Conservation (phyloP, 1,140 invertebrate genomes). For the Platyscapa corneri region DNA sequence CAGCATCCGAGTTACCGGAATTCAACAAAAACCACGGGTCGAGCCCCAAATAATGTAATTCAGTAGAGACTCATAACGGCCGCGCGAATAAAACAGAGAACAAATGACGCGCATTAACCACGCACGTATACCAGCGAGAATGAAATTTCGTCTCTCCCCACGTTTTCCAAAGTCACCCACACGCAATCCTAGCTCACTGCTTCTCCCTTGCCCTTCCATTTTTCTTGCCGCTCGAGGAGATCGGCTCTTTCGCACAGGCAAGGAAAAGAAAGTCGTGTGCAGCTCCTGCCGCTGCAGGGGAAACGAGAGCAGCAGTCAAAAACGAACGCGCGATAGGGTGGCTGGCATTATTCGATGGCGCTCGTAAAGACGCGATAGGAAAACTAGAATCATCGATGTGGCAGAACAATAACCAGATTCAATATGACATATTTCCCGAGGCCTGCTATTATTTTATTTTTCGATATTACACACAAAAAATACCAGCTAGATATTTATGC, state of each 20-base stretch:
- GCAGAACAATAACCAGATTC: background rate
- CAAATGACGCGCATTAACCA: slow-evolving; percentile 17
- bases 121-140: too few relatives aligned
- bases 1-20: background rate
- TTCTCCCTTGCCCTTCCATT: too few relatives aligned
- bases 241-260: background rate
- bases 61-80: background rate
- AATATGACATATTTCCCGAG: background rate
- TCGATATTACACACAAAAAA: too few relatives aligned
- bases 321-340: background rate
- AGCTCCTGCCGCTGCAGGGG: background rate
- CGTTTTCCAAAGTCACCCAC: background rate
- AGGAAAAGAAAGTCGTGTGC: background rate
- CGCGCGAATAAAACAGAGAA: slow-evolving; percentile 25
- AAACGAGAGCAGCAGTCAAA: background rate
- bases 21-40: background rate
- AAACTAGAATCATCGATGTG: background rate
- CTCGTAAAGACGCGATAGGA: too few relatives aligned
- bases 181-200: too few relatives aligned
- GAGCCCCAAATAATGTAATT: background rate
- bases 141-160: background rate
- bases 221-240: too few relatives aligned
- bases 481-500: too few relatives aligned
- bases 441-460: background rate
- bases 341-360: background rate